These are phyloP conservation scores for Orbicella faveolata DNA, from an alignment of 64 coral and sea anemone species.

Conservation along the genomic window DNA sequence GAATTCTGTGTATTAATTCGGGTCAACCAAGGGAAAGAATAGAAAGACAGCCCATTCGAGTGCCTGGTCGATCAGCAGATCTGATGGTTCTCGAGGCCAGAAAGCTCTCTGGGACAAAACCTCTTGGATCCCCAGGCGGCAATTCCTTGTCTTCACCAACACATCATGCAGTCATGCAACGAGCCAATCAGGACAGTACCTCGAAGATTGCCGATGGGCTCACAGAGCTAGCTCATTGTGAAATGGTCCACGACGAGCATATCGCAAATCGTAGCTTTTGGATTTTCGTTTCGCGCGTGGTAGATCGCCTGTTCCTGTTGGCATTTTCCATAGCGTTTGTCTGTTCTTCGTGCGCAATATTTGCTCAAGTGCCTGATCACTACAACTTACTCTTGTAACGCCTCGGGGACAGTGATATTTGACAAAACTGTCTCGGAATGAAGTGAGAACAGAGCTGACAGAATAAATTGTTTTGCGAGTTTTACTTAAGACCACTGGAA, in stretches of 20 bases:
- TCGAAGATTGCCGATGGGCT: slow-evolving; percentile 52
- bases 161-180: background rate
- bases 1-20: slow-evolving; percentile 73
- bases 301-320: slow-evolving; percentile 77
- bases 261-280: slow-evolving; percentile 74
- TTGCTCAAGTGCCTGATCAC: slow-evolving; percentile 76
- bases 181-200: background rate
- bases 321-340: slow-evolving; percentile 76
- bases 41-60: background rate
- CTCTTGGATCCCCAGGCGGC: slow-evolving; percentile 9
- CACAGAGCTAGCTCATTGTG: slow-evolving; percentile 37
- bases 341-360: slow-evolving; percentile 68
- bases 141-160: background rate
- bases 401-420: background rate
- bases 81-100: slow-evolving; percentile 24
- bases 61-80: slow-evolving; percentile 4
- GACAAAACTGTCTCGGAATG: background rate
- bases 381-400: slow-evolving; percentile 52
- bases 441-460: background rate
- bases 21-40: slow-evolving; percentile 54
- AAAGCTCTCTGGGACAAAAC: slow-evolving; percentile 56
- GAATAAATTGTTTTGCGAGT: background rate
- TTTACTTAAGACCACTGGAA: no score
- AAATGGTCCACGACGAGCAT: slow-evolving; percentile 19
- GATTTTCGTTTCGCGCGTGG: slow-evolving; percentile 87